Percentiles rank a stretch among this genome's conserved stretches.
These are phyloP conservation scores for Hormiphora californensis DNA, from an alignment of 37 sponge, comb jelly and placozoan genomes.

Conservation along the genomic window DNA sequence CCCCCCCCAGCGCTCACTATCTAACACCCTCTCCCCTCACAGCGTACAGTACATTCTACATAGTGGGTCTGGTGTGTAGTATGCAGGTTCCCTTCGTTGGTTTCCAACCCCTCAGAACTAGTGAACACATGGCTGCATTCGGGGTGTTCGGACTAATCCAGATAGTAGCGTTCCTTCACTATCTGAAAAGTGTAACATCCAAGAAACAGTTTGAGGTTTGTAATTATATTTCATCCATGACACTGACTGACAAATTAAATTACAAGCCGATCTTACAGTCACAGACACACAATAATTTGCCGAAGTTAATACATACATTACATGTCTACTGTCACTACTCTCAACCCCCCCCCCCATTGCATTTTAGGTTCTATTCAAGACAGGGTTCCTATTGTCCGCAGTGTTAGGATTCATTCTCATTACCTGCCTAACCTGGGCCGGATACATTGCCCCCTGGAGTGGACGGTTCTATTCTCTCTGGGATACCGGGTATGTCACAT, in stretches of 20 bases:
- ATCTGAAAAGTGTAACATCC: conserved; percentile 4
- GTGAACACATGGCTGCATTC: conserved; percentile 97
- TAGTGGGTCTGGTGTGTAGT: conserved; percentile 88
- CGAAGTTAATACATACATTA: too few species aligned
- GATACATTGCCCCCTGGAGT: conserved; percentile 97
- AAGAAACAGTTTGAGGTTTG: conserved; percentile 48
- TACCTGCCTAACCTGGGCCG: conserved; percentile 55
- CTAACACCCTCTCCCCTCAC: conserved; percentile 16
- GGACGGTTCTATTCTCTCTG: conserved; percentile 97
- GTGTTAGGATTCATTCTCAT: background rate
- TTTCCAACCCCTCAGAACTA: conserved; percentile 95
- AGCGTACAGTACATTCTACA: conserved; percentile 94
- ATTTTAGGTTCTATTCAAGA: conserved; percentile 34
- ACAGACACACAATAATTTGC: too few species aligned
- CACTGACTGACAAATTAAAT: too few species aligned
- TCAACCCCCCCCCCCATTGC: background rate
- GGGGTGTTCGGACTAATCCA: conserved; percentile 43
- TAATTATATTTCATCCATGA: background rate
- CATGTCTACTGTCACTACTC: background rate
- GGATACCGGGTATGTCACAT: conserved; percentile 82
- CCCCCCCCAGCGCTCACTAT: background rate
- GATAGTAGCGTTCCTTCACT: conserved; percentile 40
- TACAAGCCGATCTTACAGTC: too few species aligned
- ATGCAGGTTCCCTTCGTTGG: conserved; percentile 99
- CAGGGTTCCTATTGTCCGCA: conserved; percentile 16